phyloP scores from a whole-genome alignment of 2,888 invertebrate species.

The Amitus sp. region DNA sequence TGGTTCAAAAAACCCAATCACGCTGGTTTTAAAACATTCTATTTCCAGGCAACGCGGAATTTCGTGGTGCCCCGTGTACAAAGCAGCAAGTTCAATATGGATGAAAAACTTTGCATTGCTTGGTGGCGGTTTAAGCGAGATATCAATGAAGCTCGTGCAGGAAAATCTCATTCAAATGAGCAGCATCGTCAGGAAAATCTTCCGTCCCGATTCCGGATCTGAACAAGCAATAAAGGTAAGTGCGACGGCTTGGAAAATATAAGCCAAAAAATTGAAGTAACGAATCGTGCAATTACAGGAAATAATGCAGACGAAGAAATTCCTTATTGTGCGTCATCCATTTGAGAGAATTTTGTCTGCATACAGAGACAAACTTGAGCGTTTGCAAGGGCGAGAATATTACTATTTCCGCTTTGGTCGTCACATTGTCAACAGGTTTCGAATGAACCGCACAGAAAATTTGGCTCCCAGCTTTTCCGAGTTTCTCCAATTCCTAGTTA shows the following conservation, averaged over 20 bases:
- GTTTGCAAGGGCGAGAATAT: slow-evolving; percentile 54
- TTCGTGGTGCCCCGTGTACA: slow-evolving; percentile 61
- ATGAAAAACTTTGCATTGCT: slow-evolving; percentile 57
- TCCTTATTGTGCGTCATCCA: slow-evolving; percentile 68
- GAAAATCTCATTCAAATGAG: slow-evolving; percentile 48
- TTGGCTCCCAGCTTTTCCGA: slow-evolving; percentile 64
- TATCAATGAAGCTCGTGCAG: slow-evolving; percentile 41
- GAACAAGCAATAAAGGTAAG: slow-evolving; percentile 43
- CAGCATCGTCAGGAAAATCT: slow-evolving; percentile 52
- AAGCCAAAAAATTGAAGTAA: slow-evolving; percentile 1
- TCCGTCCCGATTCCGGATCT: slow-evolving; percentile 42
- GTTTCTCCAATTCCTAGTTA: slow-evolving; percentile 65
- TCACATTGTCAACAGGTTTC: slow-evolving; percentile 55
- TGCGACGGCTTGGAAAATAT: too few species aligned
- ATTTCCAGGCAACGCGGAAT: slow-evolving; percentile 48
- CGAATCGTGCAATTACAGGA: slow-evolving; percentile 39
- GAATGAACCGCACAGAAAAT: slow-evolving; percentile 37
- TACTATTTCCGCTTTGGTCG: slow-evolving; percentile 58
- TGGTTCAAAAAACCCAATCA: not conserved
- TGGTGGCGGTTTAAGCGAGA: slow-evolving; percentile 41
- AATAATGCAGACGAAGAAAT: slow-evolving; percentile 46
- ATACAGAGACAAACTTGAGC: slow-evolving; percentile 68
- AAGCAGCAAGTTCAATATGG: slow-evolving; percentile 60
- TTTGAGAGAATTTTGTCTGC: slow-evolving; percentile 69
- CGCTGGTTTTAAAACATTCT: too few species aligned